These are phyloP conservation scores for Sphaeridia pumilis DNA, from an alignment of 2,888 invertebrate species.

Conservation along the genomic window DNA sequence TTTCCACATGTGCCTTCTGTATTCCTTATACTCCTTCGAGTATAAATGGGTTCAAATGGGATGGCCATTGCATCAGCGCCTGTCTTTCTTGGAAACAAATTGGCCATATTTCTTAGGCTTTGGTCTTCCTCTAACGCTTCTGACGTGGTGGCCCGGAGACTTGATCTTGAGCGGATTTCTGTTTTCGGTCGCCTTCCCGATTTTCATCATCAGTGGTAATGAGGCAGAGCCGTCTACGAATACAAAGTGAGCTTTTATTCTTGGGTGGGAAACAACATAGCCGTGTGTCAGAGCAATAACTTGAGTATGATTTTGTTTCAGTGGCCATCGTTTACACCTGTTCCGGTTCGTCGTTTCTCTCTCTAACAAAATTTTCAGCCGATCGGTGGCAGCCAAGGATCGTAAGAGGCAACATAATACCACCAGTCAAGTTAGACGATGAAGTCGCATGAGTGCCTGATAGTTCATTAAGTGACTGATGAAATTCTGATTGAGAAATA, in stretches of 20 bases:
- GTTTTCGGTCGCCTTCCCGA: conserved; percentile 86
- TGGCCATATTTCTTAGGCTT: conserved; percentile 98
- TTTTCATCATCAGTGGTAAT: conserved; percentile 86
- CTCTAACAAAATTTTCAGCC: conserved; percentile 58
- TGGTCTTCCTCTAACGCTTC: conserved; percentile 74
- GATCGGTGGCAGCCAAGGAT: conserved; percentile 4
- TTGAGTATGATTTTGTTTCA: no score
- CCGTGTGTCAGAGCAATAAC: no score
- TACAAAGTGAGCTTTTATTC: conserved; percentile 52
- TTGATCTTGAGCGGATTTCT: conserved; percentile 69
- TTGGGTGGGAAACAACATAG: no score
- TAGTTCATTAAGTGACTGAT: no score
- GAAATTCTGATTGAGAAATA: no score
- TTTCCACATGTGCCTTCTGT: conserved; percentile 76
- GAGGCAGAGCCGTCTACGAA: conserved; percentile 71
- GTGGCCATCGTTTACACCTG: conserved; percentile 56
- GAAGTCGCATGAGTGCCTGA: no score
- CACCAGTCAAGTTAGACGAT: no score
- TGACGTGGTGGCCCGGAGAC: conserved; percentile 68
- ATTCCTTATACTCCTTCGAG: conserved; percentile 91
- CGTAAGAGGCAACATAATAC: no score
- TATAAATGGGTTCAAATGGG: conserved; percentile 98
- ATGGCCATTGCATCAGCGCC: conserved; percentile 77
- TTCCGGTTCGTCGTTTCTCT: conserved; percentile 75
- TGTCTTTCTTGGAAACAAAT: conserved; percentile 78